Conservation (phyloP, 2,888 invertebrate species). For the Melipona bicolor region DNA sequence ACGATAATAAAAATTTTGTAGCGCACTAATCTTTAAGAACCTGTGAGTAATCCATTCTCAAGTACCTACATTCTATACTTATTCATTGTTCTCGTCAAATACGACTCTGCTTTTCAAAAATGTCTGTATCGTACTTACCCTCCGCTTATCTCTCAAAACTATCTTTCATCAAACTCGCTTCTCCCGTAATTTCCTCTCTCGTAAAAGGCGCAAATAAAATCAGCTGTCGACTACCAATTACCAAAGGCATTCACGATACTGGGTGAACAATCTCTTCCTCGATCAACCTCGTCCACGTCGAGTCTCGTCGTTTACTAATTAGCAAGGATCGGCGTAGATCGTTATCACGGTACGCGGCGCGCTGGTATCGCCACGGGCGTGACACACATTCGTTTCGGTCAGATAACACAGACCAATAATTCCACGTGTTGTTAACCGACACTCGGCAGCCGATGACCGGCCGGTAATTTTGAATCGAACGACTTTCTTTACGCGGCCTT, state of each 20-base stretch:
- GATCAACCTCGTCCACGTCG: conserved; percentile 17
- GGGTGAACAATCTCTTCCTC: neutral
- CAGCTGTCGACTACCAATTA: conserved; percentile 25
- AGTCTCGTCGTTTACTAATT: conserved; percentile 45
- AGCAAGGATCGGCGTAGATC: conserved; percentile 44
- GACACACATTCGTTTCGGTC: conserved; percentile 39
- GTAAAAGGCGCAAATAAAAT: neutral
- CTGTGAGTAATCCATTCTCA: too few relatives aligned
- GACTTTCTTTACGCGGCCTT: conserved; percentile 23
- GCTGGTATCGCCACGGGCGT: conserved; percentile 17
- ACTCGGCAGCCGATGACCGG: neutral
- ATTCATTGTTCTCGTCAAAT: too few relatives aligned
- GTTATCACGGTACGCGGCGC: conserved; percentile 26
- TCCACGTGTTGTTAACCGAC: conserved; percentile 31
- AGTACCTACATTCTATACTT: too few relatives aligned
- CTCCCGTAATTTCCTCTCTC: neutral
- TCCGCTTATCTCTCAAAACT: too few relatives aligned
- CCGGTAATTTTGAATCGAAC: conserved; percentile 22
- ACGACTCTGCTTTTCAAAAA: neutral
- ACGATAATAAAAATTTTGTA: too few relatives aligned
- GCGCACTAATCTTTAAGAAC: too few relatives aligned
- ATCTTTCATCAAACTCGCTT: neutral
- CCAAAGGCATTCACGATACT: conserved; percentile 16
- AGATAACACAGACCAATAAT: conserved; percentile 43
- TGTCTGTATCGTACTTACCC: too few relatives aligned